Conservation (phyloP, 1,140 invertebrate genomes). For the Zaprionus camerounensis region DNA sequence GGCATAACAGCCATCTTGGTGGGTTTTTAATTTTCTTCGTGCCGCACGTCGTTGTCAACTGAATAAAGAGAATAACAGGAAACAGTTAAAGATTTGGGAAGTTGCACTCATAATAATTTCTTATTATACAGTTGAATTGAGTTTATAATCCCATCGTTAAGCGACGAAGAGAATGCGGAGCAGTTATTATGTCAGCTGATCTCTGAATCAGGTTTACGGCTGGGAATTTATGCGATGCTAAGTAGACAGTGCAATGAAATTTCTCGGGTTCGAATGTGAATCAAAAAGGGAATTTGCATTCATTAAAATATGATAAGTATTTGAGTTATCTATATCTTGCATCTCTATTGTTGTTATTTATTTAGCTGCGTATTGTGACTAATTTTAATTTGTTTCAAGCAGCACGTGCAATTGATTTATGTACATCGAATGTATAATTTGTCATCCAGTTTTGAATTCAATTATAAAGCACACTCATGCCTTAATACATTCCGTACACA, state of each 20-base stretch:
- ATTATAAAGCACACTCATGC: constrained; percentile 3
- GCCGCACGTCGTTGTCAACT: constrained; percentile 50
- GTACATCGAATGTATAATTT: neutral
- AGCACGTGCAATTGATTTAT: constrained; percentile 5
- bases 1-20: constrained; percentile 76
- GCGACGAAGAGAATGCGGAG: constrained; percentile 2
- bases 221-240: constrained; percentile 5
- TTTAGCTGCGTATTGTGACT: neutral
- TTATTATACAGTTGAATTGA: constrained; percentile 8
- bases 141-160: constrained; percentile 16
- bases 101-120: constrained; percentile 11
- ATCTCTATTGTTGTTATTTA: neutral
- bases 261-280: neutral
- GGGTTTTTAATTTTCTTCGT: constrained; percentile 42
- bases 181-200: constrained; percentile 34
- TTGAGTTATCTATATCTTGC: neutral
- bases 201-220: constrained; percentile 11
- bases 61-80: constrained; percentile 52
- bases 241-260: neutral
- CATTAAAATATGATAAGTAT: neutral
- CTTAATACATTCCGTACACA: neutral
- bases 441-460: neutral
- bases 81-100: constrained; percentile 43
- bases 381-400: neutral
- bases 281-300: neutral